Evolutionary conservation across 2,797 vertebrate species (phyloP), one percentile per base, ranked within the genome.

Genomic region (Geotrypetes seraphini): DNA sequence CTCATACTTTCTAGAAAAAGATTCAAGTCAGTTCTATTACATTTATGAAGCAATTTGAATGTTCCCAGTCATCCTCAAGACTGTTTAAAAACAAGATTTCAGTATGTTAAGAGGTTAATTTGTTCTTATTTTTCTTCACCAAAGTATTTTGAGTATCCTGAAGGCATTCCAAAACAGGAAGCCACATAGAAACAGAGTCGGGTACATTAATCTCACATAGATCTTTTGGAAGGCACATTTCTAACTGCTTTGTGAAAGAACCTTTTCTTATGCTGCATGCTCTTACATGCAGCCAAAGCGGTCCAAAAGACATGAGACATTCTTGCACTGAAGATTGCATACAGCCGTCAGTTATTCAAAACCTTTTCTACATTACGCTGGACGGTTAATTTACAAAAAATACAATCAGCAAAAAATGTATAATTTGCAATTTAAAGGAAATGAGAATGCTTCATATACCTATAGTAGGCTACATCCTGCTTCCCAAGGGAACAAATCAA

Each of bases 101-200:
- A 64, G 63, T 50, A 66, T 22, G 30, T 41, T n/a, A 69, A 53
- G 49, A 60, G 59, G 71, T 78, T 78, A 78, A 80, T 70, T 29
- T 66, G 35, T 45, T 59, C 42, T 47, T 63, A 56, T 49, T 57
- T 73, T 68, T 69, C 56, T 57, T 69, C 76, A 68, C 59, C 54
- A 38, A 71, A 53, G 67, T 69, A 71, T 66, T 81, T 76, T 78
- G 50, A 74, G 62, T 72, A 64, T 64, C 51, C 73, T 57, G 43
- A 77, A 84, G 88, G 73, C 84, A 86, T 86, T 67, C 75, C 75
- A 86, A 88, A 90, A 86, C 84, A 89, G 86, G 85, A 91, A 90
- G 82, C 76, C 45, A 25, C 71, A 77, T 67, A 81, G 60, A 78
- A 77, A 76, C 86, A 78, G 63, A 73, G 69, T 87, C 80, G 79